Base-by-base conservation (phyloP, 2,888 invertebrate genomes). In the Apoda limacodes region DNA sequence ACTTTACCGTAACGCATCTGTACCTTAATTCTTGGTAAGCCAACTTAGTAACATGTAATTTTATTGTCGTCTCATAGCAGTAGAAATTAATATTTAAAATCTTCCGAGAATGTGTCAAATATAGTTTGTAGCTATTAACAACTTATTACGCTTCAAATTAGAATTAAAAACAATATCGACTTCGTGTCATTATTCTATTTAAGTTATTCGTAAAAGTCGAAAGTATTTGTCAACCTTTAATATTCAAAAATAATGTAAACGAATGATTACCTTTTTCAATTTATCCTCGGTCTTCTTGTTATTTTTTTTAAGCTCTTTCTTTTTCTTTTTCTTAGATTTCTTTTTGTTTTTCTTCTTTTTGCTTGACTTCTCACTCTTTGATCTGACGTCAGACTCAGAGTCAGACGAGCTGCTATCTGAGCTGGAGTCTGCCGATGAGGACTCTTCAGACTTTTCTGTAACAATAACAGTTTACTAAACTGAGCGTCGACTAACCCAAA, bases 201-300 rank as follows among this genome's bases (percentile, higher is more conserved):
- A 12, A 10, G 5, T 36, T 32, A 25, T 15, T 28, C 10, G 23
- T 24, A 30, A 25, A 32, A 24, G 7, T 3, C 9, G 4, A 22
- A 15, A 25, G 23, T 9, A 29, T 13, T 12, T 3, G 9, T 2
- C 11, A 14, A 12, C 13, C 27, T 26, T 15, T 19, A n/a, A 9
- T 25, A 13, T 9, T 12, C 12, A 25, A 10, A 33, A 29, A 7
- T 25, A 29, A 22, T 13, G 28, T 24, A 21, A 25, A 23, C 5
- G 12, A 22, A 15, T 9, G 24, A 20, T 35, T 61, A 78, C 71
- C 74, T 81, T 76, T 51, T 85, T 82, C 37, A 87, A 55, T 51
- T 84, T 84, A 43, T 86, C 84, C 34, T 83, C 80, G 15, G 74
- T 70, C 22, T 72, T 70, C 43, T 82, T 80, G 32, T 78, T 82